A percentile compares a stretch with the other conserved stretches of the same genome.
These are phyloP conservation scores for Prunella fulvescens DNA, from an alignment of 2,113 vertebrate species.

Conservation along the genomic window DNA sequence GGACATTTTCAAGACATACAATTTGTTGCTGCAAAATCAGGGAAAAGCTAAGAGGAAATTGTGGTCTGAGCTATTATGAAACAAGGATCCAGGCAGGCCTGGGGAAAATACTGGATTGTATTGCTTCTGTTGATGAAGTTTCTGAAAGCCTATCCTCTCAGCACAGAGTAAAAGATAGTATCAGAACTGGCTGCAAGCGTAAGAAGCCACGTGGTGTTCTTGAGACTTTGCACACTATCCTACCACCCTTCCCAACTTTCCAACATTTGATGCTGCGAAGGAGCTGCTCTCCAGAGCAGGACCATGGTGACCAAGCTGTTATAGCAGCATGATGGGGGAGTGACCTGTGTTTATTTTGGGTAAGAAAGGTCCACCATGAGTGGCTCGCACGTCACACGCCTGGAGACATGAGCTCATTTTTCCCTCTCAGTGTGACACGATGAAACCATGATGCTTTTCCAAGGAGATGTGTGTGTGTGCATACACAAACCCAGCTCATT, in stretches of 20 bases:
- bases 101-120: neutral
- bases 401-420: neutral
- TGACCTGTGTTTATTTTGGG: neutral
- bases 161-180: neutral
- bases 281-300: neutral
- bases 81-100: neutral
- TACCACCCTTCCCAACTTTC: neutral
- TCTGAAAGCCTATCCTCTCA: neutral
- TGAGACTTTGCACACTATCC: neutral
- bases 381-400: fast-evolving
- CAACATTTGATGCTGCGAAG: neutral
- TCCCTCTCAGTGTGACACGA: fast-evolving
- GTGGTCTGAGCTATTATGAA: neutral
- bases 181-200: neutral
- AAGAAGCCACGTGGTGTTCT: neutral
- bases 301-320: neutral
- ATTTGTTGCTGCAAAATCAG: neutral
- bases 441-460: neutral
- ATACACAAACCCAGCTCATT: neutral
- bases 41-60: neutral
- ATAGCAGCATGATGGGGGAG: fast-evolving
- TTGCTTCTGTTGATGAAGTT: neutral
- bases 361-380: neutral
- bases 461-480: neutral
- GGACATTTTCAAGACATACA: neutral